Percentiles rank a stretch among this genome's conserved stretches.
Conservation (phyloP, 2,113 vertebrate genomes). For the Pangasianodon hypophthalmus region DNA sequence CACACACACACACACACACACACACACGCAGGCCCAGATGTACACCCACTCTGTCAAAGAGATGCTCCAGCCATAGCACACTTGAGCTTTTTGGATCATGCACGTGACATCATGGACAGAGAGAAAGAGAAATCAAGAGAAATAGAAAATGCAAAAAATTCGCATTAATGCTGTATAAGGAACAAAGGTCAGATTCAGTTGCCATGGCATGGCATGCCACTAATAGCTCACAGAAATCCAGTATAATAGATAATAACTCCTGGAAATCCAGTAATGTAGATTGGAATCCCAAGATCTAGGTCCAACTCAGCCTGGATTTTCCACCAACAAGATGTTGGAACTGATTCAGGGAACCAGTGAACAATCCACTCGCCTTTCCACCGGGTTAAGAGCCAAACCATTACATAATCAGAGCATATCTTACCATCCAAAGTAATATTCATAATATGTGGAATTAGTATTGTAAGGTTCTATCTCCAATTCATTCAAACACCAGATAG, state of each 20-base stretch:
- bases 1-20: neutral
- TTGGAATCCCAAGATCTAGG: neutral
- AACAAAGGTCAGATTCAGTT: constrained; percentile 18
- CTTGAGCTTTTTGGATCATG: constrained; percentile 31
- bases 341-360: neutral
- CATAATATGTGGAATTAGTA: neutral
- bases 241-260: neutral
- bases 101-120: constrained; percentile 13
- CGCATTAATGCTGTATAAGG: neutral
- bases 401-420: neutral
- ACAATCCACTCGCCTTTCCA: neutral
- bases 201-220: constrained; percentile 10
- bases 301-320: neutral
- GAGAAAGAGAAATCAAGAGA: constrained; percentile 22
- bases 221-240: constrained; percentile 5
- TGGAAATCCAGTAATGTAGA: neutral
- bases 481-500: neutral
- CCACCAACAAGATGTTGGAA: constrained; percentile 5
- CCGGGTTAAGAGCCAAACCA: neutral
- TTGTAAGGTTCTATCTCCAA: neutral
- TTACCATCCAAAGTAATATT: neutral
- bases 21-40: constrained; percentile 1
- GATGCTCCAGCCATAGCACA: constrained; percentile 26
- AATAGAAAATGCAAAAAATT: constrained; percentile 5
- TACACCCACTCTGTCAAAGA: constrained; percentile 32